Percentiles rank a stretch among this genome's conserved stretches.
Evolutionary conservation across 1,140 invertebrate species (phyloP).

Genomic region (Nasonia vitripennis): DNA sequence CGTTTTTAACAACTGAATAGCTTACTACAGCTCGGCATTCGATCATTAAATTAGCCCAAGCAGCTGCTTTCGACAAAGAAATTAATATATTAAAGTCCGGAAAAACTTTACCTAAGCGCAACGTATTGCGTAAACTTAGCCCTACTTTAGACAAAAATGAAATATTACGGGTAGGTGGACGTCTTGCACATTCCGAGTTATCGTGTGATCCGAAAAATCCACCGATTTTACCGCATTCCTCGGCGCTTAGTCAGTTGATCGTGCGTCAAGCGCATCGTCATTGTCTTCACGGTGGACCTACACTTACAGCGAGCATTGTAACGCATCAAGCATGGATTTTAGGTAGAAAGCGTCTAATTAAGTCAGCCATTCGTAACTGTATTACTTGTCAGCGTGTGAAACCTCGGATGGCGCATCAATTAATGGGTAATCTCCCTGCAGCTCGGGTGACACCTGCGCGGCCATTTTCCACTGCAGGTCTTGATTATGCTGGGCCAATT

Average conservation of each 20-base stretch:
- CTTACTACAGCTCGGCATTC: neutral
- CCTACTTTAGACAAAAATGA: neutral
- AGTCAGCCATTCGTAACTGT: no score
- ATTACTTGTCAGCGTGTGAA: no score
- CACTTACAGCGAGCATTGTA: neutral
- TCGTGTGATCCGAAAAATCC: neutral
- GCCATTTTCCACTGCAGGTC: conserved; percentile 64
- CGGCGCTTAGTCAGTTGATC: neutral
- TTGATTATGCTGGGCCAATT: conserved; percentile 68
- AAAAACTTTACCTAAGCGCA: neutral
- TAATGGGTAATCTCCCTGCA: conserved; percentile 66
- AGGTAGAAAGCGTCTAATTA: neutral
- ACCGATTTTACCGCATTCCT: neutral
- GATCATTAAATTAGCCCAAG: no score
- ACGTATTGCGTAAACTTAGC: neutral
- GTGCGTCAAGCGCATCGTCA: neutral
- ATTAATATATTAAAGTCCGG: neutral
- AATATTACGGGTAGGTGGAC: neutral
- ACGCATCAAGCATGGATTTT: neutral
- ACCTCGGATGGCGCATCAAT: neutral
- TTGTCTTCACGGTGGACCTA: neutral
- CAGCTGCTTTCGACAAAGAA: no score
- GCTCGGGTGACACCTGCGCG: conserved; percentile 52
- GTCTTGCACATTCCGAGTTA: neutral
- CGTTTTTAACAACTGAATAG: neutral